phyloP scores from a whole-genome alignment of 1,140 invertebrate genomes.

The Drosophila ercepeae region DNA sequence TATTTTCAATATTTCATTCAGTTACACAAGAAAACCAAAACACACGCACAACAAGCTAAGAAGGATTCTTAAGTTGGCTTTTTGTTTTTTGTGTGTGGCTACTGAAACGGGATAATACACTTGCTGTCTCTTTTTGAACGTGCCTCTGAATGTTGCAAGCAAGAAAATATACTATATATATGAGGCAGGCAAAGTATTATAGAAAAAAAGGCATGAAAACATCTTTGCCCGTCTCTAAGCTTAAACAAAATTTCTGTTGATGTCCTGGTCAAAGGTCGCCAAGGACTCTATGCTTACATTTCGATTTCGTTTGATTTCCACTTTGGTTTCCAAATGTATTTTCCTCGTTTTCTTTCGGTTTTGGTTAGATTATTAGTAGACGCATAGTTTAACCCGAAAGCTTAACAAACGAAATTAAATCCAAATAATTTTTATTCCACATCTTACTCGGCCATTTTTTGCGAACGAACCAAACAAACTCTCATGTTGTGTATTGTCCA shows the following conservation, averaged over 20 bases:
- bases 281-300: conserved; percentile 22
- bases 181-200: not conserved
- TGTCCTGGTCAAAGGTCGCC: conserved; percentile 27
- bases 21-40: conserved; percentile 2
- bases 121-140: conserved; percentile 61
- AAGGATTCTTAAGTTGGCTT: conserved; percentile 20
- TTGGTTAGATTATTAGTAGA: conserved; percentile 55
- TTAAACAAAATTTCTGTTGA: conserved; percentile 20
- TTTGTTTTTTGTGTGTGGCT: conserved; percentile 31
- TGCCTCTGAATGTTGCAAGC: conserved; percentile 59
- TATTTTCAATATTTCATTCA: not conserved
- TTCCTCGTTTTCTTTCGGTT: conserved; percentile 29
- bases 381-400: conserved; percentile 47
- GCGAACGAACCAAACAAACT: conserved; percentile 49
- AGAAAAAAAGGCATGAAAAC: not conserved
- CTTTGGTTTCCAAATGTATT: conserved; percentile 18
- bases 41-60: conserved; percentile 13
- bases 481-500: conserved; percentile 57
- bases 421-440: conserved; percentile 65
- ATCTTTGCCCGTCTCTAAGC: conserved; percentile 11
- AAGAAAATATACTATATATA: not conserved
- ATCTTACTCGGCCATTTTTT: conserved; percentile 69
- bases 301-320: conserved; percentile 37
- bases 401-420: conserved; percentile 73
- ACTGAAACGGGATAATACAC: conserved; percentile 56